phyloP scores from a whole-genome alignment of 2,797 vertebrate species.

The Linurgus olivaceus region DNA sequence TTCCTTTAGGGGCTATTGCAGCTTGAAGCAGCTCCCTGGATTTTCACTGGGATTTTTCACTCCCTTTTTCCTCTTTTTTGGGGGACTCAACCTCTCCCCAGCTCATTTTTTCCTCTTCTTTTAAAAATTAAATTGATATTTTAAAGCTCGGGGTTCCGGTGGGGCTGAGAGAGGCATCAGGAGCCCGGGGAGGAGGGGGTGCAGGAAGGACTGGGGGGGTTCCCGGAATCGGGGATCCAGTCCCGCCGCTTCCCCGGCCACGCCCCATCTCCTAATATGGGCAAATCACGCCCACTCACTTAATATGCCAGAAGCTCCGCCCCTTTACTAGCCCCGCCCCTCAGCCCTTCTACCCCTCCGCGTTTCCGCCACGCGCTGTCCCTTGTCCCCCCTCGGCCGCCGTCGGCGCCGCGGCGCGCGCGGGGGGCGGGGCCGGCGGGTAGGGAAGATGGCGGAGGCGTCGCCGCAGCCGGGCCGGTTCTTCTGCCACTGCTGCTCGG shows the following conservation, averaged over 20 bases:
- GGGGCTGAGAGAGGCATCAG: neutral
- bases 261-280: neutral
- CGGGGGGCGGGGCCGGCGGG: conserved; percentile 19
- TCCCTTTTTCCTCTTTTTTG: neutral
- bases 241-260: neutral
- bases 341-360: accelerated
- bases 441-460: conserved; percentile 92
- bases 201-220: neutral
- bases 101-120: accelerated
- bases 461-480: conserved; percentile 86
- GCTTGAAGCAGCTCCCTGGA: neutral
- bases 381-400: neutral
- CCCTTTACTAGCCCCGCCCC: neutral
- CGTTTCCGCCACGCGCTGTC: neutral
- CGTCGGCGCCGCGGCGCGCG: conserved; percentile 27
- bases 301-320: accelerated
- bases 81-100: no score
- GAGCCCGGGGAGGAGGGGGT: neutral
- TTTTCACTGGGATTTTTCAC: neutral
- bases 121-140: neutral
- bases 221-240: neutral
- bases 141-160: no score
- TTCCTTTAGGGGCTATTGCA: no score
- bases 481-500: conserved; percentile 92
- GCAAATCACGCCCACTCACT: accelerated